Base-by-base conservation (phyloP, 2,113 vertebrate genomes). In the Camelus bactrianus region DNA sequence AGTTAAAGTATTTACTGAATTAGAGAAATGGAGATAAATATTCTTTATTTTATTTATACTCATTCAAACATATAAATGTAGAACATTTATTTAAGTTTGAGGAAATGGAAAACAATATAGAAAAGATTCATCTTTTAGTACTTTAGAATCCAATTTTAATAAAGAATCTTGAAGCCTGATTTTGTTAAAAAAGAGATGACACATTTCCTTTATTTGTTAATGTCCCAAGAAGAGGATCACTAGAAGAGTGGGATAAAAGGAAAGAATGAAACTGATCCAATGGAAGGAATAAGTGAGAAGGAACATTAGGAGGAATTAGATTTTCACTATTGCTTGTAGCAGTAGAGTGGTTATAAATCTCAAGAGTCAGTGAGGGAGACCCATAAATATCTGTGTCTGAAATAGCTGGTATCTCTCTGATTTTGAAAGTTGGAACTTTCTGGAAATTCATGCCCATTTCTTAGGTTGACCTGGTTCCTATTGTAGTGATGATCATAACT, bases 341-440 rank as follows among this genome's bases (percentile, higher is more conserved):
- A 50, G 0, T 64, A 64, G 19, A 64, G 19, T 77, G 75, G 32
- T 38, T 76, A 0, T 70, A 54, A 72, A 35, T 76, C 60, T 91
- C 54, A 85, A 75, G 64, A 56, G 0, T 91, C 30, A 46, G 3
- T 73, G 26, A 75, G 14, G 69, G 50, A 86, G 24, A 82, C 56
- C 9, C 42, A 11, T 83, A 38, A 46, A 65, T 35, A 32, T 83
- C n/a, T 70, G 0, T 85, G 70, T 17, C 62, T 92, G 26, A 58
- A 79, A 38, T 83, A 77, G 24, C 5, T 94, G 30, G 8, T 62
- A 13, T 89, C 82, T 76, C 6, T 89, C 32, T 38, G 14, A 54
- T 67, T 81, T 76, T 83, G 88, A 82, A 94, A 95, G 52, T n/a
- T 89, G 35, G 24, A 80, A 38, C 32, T 81, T 87, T 58, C 7